Evolutionary conservation across 1,140 invertebrate species (phyloP).

Genomic region (Pogonomyrmex barbatus): DNA sequence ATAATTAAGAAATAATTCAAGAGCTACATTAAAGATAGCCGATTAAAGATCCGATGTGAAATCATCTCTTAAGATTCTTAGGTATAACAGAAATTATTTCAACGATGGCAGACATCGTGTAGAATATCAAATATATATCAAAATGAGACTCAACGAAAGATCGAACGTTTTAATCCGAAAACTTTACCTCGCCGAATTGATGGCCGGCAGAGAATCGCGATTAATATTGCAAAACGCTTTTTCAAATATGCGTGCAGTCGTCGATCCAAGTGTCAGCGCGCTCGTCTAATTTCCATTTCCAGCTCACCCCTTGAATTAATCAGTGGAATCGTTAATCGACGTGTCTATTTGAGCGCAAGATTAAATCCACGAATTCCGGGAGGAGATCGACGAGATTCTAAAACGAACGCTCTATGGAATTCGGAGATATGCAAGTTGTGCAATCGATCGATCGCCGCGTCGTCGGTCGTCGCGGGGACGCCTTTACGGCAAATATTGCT

Average conservation of each 20-base stretch:
- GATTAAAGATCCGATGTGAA: too few relatives aligned
- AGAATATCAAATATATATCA: too few relatives aligned
- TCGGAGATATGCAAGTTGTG: background rate
- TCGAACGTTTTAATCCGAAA: too few relatives aligned
- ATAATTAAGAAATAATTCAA: background rate
- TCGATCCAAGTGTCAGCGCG: background rate
- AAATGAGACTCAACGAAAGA: too few relatives aligned
- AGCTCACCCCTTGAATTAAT: conserved; percentile 31
- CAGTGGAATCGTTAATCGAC: background rate
- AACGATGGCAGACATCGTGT: too few relatives aligned
- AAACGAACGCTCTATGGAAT: conserved; percentile 3
- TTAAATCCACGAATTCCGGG: background rate
- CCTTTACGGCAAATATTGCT: background rate
- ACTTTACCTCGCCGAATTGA: too few relatives aligned
- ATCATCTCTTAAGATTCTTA: too few relatives aligned
- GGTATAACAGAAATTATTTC: too few relatives aligned
- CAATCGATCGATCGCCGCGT: conserved; percentile 39
- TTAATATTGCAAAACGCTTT: conserved; percentile 13
- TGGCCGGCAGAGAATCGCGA: background rate
- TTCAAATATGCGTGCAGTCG: background rate
- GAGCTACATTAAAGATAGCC: background rate
- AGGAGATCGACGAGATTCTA: background rate
- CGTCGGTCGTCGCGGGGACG: background rate
- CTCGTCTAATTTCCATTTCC: conserved; percentile 18
- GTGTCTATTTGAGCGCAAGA: background rate